These are phyloP conservation scores for Brachyhypopomus gauderio DNA, from an alignment of 2,113 vertebrate species.

Conservation along the genomic window DNA sequence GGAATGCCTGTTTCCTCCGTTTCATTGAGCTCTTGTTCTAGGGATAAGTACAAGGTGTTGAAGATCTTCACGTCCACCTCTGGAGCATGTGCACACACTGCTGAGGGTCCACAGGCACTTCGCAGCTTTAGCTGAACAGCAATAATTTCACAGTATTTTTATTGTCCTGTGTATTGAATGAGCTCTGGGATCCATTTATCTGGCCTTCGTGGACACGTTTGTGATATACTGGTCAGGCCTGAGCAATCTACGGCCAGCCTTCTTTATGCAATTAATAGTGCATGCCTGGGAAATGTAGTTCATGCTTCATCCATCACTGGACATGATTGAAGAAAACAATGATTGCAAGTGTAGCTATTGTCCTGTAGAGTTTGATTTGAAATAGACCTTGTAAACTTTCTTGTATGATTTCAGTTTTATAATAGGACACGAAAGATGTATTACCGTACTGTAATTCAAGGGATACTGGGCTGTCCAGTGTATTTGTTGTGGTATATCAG, in stretches of 20 bases:
- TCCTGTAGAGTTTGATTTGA: background rate
- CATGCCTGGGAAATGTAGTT: constrained; percentile 36
- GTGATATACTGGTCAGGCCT: constrained; percentile 8
- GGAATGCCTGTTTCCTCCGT: background rate
- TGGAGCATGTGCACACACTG: background rate
- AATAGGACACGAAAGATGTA: background rate
- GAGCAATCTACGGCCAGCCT: constrained; percentile 4
- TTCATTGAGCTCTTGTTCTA: background rate
- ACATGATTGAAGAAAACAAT: background rate
- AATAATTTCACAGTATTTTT: constrained; percentile 25
- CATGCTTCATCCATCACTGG: background rate
- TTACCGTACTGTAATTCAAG: background rate
- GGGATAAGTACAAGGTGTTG: background rate
- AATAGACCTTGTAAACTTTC: background rate
- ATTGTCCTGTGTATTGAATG: constrained; percentile 7
- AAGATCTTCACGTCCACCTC: background rate
- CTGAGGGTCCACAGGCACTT: background rate
- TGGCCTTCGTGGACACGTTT: background rate
- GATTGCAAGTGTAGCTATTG: background rate
- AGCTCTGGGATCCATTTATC: constrained; percentile 35
- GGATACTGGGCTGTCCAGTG: background rate
- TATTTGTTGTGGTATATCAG: background rate
- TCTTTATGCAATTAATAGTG: constrained; percentile 47
- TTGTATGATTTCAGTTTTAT: background rate
- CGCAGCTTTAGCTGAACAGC: constrained; percentile 22